phyloP scores from a whole-genome alignment of 2,797 vertebrate species.

The Microctenopoma steveboyesi region DNA sequence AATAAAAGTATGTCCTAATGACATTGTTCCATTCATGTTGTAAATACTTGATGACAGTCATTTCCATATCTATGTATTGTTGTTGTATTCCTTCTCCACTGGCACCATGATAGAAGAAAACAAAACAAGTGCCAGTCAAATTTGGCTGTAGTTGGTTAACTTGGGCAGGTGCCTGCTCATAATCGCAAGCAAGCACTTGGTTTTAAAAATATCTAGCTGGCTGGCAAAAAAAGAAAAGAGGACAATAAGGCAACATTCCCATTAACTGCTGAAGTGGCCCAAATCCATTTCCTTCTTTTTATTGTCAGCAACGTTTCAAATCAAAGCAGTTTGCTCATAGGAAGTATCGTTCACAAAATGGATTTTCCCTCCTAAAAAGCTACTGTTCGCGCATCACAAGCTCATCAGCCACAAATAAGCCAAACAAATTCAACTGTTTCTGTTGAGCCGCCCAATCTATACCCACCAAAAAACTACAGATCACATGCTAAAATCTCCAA shows the following conservation, averaged over 20 bases:
- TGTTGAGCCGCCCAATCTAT: too few relatives aligned
- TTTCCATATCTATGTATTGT: slow-evolving; percentile 2
- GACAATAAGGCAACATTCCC: neutral
- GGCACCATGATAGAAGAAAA: slow-evolving; percentile 6
- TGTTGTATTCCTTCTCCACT: slow-evolving; percentile 9
- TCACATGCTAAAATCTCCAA: neutral
- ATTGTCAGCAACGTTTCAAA: too few relatives aligned
- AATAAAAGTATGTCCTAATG: neutral
- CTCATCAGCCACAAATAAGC: too few relatives aligned
- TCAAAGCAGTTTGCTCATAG: too few relatives aligned
- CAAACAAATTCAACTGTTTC: too few relatives aligned
- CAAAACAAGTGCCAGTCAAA: neutral
- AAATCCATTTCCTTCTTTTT: too few relatives aligned
- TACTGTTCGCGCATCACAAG: too few relatives aligned
- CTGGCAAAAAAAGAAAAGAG: neutral
- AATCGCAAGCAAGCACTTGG: neutral
- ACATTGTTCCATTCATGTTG: neutral
- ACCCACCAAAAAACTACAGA: too few relatives aligned
- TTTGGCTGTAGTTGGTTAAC: neutral
- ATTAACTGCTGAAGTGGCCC: neutral
- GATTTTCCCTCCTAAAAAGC: too few relatives aligned
- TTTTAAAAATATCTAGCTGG: neutral
- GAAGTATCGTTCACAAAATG: too few relatives aligned
- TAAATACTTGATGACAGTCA: neutral
- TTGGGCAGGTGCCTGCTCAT: neutral